These are phyloP conservation scores for Urophycis tenuis DNA, from an alignment of 2,797 vertebrate genomes.

Conservation along the genomic window DNA sequence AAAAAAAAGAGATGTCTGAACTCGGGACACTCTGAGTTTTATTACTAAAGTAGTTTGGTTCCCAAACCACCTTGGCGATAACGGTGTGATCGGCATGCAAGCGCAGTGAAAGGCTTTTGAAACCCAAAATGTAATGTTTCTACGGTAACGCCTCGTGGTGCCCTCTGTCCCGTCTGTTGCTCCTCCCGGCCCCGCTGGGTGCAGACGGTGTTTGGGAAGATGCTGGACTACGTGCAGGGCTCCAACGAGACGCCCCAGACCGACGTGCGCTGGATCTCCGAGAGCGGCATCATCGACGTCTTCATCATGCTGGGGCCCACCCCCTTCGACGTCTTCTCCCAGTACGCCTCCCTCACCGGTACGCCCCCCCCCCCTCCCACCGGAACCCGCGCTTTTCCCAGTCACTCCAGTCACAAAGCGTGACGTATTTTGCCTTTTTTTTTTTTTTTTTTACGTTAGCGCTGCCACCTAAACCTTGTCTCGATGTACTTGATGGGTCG, in stretches of 20 bases:
- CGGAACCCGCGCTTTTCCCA: too few relatives aligned
- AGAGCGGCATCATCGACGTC: constrained; percentile 86
- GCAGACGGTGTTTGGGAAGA: constrained; percentile 76
- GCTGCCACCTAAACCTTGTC: too few relatives aligned
- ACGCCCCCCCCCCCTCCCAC: constrained; percentile 5
- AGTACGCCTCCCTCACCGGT: constrained; percentile 88
- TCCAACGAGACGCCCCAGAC: constrained; percentile 87
- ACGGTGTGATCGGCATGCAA: too few relatives aligned
- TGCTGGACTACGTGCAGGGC: constrained; percentile 81
- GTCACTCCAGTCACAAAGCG: not conserved
- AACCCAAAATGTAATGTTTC: too few relatives aligned
- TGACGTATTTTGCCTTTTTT: not conserved
- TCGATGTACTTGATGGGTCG: too few relatives aligned
- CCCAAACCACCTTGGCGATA: too few relatives aligned
- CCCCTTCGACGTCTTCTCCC: constrained; percentile 73
- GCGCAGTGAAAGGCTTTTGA: too few relatives aligned
- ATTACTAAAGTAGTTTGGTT: too few relatives aligned
- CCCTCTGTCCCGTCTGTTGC: too few relatives aligned
- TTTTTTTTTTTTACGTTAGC: not conserved
- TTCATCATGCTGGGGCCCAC: constrained; percentile 85
- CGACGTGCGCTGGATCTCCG: constrained; percentile 90
- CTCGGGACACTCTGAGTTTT: too few relatives aligned
- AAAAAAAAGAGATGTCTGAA: too few relatives aligned
- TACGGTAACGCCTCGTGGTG: too few relatives aligned
- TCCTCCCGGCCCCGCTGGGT: constrained; percentile 12